Evolutionary conservation across 2,113 vertebrate species (phyloP), one percentile per base, ranked within the genome.

Genomic region (Misgurnus mizolepis): DNA sequence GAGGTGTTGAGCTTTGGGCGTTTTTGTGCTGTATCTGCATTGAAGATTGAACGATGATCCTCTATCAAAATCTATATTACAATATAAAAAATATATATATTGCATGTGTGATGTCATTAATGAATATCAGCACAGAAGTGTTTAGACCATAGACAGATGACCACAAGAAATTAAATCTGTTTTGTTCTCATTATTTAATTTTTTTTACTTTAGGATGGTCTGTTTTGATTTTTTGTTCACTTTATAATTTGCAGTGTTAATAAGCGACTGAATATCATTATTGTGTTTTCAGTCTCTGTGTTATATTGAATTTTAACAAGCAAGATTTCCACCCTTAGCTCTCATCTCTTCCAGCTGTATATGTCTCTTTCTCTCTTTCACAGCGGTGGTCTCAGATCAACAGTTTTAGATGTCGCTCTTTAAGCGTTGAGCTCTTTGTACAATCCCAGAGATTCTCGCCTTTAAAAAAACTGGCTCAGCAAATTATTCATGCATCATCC

Each of bases 301-400:
- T 34, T 34, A 71, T 14, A 34, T 34, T 34, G 27, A 34, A 34
- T 34, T 2, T 34, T 34, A 34, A 34, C 27, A 34, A 34, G 62
- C 9, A 7, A 5, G 62, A 45, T n/a, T 40, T 27, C 67, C 56
- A 65, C 65, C 39, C 43, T 85, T 66, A 75, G 50, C 50, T 18
- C 55, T 39, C 3, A 40, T 34, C 43, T 62, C 65, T 68, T 71
- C 75, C 60, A 49, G 27, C 22, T 22, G 22, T 34, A 34, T 34
- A 34, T 34, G 40, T 18, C n/a, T 61, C 49, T 80, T 18, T 71
- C 70, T 68, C 60, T 75, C 58, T 61, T 76, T 72, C 40, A 58
- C 49, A 15, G 43, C 45, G 49, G 55, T 18, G 45, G 66, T 15
- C 27, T 64, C 43, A 50, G 61, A 50, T 67, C 56, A 27, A 76